These are phyloP conservation scores for Parus major DNA, from an alignment of 2,113 vertebrate species.

Conservation along the genomic window DNA sequence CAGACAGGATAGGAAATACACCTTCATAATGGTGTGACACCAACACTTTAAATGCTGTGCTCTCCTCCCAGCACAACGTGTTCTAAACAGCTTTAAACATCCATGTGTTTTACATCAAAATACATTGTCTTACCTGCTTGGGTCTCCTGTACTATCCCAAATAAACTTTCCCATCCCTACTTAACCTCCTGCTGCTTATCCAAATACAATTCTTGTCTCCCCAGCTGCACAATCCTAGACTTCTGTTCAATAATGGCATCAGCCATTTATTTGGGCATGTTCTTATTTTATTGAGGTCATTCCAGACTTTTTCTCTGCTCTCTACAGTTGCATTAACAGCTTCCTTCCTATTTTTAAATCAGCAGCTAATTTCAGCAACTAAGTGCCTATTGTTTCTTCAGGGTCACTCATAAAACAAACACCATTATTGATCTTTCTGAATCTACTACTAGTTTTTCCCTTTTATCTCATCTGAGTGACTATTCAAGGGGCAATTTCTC, in stretches of 20 bases:
- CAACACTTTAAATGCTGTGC: background rate
- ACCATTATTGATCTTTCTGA: constrained; percentile 54
- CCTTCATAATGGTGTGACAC: background rate
- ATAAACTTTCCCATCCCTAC: background rate
- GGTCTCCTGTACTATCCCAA: background rate
- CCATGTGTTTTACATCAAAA: background rate
- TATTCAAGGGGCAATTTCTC: constrained; percentile 21
- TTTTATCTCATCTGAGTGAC: constrained; percentile 42
- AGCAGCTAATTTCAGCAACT: constrained; percentile 63
- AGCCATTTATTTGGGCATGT: background rate
- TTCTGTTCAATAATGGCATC: constrained; percentile 1
- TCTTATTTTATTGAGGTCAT: constrained; percentile 54
- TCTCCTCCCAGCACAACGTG: background rate
- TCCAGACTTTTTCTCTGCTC: constrained; percentile 7
- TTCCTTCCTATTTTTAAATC: constrained; percentile 67
- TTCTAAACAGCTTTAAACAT: background rate
- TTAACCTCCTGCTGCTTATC: background rate
- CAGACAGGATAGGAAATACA: background rate
- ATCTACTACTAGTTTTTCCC: constrained; percentile 18
- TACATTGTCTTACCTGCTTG: background rate
- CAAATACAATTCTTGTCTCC: background rate
- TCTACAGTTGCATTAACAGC: constrained; percentile 37
- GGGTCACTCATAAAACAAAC: constrained; percentile 63
- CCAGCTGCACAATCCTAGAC: background rate
- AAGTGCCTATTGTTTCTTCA: constrained; percentile 64